Conservation (phyloP, 2,797 vertebrate species). For the Pangasius djambal region DNA sequence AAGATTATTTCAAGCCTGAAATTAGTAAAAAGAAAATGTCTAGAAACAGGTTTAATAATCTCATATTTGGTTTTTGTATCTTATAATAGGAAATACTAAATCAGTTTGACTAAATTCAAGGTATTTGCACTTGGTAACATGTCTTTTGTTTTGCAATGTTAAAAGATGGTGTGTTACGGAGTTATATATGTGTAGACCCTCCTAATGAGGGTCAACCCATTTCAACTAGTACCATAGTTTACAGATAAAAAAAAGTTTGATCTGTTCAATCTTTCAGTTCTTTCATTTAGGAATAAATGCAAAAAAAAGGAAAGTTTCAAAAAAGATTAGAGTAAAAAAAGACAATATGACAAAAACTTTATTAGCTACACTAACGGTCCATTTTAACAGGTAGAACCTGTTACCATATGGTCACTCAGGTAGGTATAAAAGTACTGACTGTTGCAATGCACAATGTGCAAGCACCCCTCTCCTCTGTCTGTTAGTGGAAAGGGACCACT, state of each 20-base stretch:
- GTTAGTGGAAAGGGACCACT: not conserved
- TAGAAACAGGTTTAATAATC: not conserved
- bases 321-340: not conserved
- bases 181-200: not conserved
- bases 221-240: not conserved
- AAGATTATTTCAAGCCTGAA: not conserved
- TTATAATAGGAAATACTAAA: not conserved
- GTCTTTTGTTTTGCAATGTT: not conserved
- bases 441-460: not conserved
- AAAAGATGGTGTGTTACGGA: not conserved
- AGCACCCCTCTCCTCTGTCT: not conserved
- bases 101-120: not conserved
- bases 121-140: not conserved
- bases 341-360: not conserved
- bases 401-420: no score
- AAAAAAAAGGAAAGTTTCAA: not conserved
- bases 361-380: not conserved
- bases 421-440: not conserved
- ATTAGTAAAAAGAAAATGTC: not conserved
- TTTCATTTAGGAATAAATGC: not conserved
- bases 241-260: not conserved
- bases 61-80: not conserved
- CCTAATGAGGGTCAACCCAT: not conserved
- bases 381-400: not conserved
- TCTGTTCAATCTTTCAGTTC: not conserved